Evolutionary conservation across 2,888 invertebrate species (phyloP).

Genomic region (Boloria euphrosyne): DNA sequence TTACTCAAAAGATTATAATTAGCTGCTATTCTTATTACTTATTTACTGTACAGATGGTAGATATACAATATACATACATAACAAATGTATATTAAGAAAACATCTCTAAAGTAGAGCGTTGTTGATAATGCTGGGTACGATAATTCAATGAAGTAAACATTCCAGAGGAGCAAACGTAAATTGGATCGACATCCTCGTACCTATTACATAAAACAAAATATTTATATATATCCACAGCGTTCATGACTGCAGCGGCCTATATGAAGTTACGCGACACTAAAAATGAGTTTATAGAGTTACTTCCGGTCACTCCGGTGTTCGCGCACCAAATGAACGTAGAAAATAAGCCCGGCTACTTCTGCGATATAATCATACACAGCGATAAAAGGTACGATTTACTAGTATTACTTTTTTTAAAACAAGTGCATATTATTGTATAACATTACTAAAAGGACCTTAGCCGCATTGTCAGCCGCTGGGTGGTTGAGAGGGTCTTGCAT

Average conservation of each 20-base stretch:
- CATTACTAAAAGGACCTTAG: too few species aligned
- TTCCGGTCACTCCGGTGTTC: slow-evolving; percentile 83
- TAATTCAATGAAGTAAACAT: too few species aligned
- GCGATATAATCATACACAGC: slow-evolving; percentile 83
- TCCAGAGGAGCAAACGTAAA: too few species aligned
- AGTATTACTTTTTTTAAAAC: not conserved
- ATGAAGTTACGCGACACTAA: slow-evolving; percentile 70
- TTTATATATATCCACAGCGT: slow-evolving; percentile 62
- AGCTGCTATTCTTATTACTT: too few species aligned
- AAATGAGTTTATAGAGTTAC: slow-evolving; percentile 69
- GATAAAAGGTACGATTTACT: slow-evolving; percentile 76
- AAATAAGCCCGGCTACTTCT: slow-evolving; percentile 81
- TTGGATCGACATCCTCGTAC: not conserved
- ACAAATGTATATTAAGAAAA: too few species aligned
- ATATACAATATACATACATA: too few species aligned
- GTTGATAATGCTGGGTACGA: too few species aligned
- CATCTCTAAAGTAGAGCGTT: too few species aligned
- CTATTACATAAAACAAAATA: not conserved
- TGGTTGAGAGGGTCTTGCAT: too few species aligned
- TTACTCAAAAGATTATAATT: too few species aligned
- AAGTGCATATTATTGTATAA: not conserved
- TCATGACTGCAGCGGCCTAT: slow-evolving; percentile 82
- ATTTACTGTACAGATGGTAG: too few species aligned
- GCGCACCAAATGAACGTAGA: slow-evolving; percentile 80
- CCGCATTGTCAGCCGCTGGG: too few species aligned